These are phyloP conservation scores for Hedya salicella DNA, from an alignment of 2,888 invertebrate species.

Conservation along the genomic window DNA sequence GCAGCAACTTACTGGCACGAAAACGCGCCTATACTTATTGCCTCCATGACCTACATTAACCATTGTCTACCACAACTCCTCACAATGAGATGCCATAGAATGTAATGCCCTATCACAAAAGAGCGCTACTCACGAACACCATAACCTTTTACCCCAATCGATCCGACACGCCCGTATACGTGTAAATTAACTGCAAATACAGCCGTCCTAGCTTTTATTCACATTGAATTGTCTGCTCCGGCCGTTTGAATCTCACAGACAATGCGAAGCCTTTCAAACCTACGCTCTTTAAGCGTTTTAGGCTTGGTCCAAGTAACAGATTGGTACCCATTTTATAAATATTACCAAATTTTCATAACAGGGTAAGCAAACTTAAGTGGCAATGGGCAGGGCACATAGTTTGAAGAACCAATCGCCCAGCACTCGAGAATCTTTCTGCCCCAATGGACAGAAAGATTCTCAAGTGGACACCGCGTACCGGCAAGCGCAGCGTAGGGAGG, in stretches of 20 bases:
- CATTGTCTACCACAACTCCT: background rate
- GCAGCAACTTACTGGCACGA: no score
- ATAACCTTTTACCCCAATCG: conserved; percentile 4
- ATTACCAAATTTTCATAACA: no score
- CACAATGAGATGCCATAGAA: background rate
- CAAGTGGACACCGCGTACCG: no score
- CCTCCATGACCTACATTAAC: no score
- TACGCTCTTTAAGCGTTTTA: conserved; percentile 34
- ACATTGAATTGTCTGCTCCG: conserved; percentile 11
- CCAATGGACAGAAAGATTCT: no score
- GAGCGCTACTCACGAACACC: background rate
- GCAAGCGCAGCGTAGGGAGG: no score
- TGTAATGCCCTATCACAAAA: background rate
- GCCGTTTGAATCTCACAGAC: conserved; percentile 41
- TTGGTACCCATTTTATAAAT: no score
- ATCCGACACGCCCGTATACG: conserved; percentile 16
- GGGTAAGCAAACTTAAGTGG: no score
- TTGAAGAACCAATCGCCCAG: no score
- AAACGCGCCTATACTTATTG: no score
- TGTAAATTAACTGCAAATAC: conserved; percentile 38
- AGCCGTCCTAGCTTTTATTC: conserved; percentile 18
- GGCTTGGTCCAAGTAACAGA: background rate
- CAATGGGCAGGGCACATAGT: no score
- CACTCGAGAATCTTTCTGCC: no score
- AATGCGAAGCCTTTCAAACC: conserved; percentile 36